Conservation (phyloP, 2,888 invertebrate species). For the Rutpela maculata region DNA sequence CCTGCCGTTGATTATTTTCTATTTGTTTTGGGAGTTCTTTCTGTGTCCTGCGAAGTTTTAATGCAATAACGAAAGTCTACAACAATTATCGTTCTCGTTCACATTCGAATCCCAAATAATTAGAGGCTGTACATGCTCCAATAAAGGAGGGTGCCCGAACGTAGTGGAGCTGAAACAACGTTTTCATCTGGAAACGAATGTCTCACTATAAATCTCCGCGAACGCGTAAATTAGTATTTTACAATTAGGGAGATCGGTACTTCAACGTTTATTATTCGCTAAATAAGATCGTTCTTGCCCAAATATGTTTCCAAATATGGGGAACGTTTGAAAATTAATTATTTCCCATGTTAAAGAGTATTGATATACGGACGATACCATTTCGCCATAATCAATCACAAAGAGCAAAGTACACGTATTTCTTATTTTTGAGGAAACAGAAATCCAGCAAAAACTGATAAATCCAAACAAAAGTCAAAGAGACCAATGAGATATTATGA, state of each 20-base stretch:
- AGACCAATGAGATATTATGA: too few species aligned
- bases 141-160: background rate
- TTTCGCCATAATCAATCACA: too few species aligned
- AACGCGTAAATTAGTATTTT: slow-evolving; percentile 1
- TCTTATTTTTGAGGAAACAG: too few species aligned
- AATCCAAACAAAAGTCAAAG: too few species aligned
- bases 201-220: background rate
- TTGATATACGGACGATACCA: too few species aligned
- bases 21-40: slow-evolving; percentile 31
- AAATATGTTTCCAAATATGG: background rate
- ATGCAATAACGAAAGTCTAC: slow-evolving; percentile 34
- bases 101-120: slow-evolving; percentile 31
- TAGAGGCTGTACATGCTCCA: slow-evolving; percentile 8
- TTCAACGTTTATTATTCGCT: slow-evolving; percentile 3
- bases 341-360: too few species aligned
- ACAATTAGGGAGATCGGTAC: background rate
- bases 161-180: background rate
- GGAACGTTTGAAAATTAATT: background rate
- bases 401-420: too few species aligned
- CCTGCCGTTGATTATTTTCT: slow-evolving; percentile 34
- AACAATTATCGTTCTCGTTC: slow-evolving; percentile 26
- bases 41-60: slow-evolving; percentile 30
- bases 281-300: background rate
- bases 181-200: background rate
- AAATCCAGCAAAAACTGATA: too few species aligned